Evolutionary conservation across 2,113 vertebrate species (phyloP).

Genomic region (Thalassarche chlororhynchos): DNA sequence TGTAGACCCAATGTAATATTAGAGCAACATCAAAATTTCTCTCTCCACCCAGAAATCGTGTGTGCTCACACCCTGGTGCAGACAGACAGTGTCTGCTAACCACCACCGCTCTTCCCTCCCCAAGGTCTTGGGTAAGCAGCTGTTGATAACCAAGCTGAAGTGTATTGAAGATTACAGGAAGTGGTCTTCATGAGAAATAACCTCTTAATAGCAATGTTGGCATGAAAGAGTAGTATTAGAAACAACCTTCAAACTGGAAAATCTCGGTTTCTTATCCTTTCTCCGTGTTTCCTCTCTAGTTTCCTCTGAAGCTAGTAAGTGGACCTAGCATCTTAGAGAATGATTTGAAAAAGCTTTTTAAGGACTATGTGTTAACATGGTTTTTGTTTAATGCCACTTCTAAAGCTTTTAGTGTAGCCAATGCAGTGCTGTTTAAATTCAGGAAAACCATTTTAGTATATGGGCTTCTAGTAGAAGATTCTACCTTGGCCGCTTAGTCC

Average conservation of each 20-base stretch:
- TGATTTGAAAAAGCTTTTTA: background rate
- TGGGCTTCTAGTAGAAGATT: background rate
- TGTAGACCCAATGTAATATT: background rate
- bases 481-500: background rate
- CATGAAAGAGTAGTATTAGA: background rate
- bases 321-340: background rate
- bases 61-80: background rate
- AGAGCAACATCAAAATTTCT: background rate
- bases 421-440: background rate
- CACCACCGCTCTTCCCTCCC: rapidly evolving
- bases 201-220: background rate
- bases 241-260: background rate
- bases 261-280: background rate
- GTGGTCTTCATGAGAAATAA: background rate
- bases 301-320: background rate
- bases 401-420: background rate
- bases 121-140: background rate
- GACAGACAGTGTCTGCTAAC: background rate
- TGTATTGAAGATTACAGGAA: background rate
- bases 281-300: background rate
- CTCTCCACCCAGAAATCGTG: background rate
- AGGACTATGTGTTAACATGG: background rate
- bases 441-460: background rate
- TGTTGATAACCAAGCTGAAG: background rate
- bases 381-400: background rate